Conservation (phyloP, 30 jellyfish, hydroid and myxozoan genomes). For the Cassiopea andromeda region DNA sequence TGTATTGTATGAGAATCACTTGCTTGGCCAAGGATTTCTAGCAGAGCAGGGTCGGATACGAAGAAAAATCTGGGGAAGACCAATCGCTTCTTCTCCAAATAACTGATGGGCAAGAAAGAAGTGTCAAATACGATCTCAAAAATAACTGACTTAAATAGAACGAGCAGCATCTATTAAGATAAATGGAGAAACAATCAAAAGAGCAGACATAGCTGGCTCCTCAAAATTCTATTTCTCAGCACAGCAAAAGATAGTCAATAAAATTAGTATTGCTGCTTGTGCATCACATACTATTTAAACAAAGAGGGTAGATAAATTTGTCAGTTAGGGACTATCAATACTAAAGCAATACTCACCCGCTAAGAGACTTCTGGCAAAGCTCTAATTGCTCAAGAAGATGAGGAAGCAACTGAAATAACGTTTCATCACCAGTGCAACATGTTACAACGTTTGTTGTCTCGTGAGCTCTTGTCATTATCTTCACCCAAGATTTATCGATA, state of each 20-base stretch:
- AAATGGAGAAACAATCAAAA: too few species aligned
- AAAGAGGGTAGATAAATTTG: too few species aligned
- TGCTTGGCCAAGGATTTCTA: constrained; percentile 90
- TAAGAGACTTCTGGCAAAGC: constrained; percentile 82
- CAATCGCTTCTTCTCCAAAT: constrained; percentile 85
- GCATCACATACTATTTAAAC: too few species aligned
- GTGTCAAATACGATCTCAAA: too few species aligned
- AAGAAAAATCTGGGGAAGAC: constrained; percentile 87
- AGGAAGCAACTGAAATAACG: constrained; percentile 79
- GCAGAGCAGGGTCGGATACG: constrained; percentile 88
- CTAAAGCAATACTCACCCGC: constrained; percentile 55
- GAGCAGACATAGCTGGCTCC: too few species aligned
- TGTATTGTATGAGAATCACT: constrained; percentile 90
- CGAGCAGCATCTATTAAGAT: too few species aligned
- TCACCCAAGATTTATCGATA: constrained; percentile 86
- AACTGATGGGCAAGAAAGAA: constrained; percentile 27
- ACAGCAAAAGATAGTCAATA: too few species aligned
- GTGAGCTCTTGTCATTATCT: constrained; percentile 89
- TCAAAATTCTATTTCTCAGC: too few species aligned
- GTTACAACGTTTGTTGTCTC: constrained; percentile 84
- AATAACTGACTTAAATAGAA: too few species aligned
- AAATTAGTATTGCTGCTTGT: too few species aligned
- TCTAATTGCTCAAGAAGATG: constrained; percentile 84
- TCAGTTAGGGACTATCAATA: too few species aligned
- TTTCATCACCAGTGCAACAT: constrained; percentile 89